Percentiles rank a stretch among this genome's conserved stretches.
Conservation (phyloP, 2,113 vertebrate species). For the Collichthys lucidus region DNA sequence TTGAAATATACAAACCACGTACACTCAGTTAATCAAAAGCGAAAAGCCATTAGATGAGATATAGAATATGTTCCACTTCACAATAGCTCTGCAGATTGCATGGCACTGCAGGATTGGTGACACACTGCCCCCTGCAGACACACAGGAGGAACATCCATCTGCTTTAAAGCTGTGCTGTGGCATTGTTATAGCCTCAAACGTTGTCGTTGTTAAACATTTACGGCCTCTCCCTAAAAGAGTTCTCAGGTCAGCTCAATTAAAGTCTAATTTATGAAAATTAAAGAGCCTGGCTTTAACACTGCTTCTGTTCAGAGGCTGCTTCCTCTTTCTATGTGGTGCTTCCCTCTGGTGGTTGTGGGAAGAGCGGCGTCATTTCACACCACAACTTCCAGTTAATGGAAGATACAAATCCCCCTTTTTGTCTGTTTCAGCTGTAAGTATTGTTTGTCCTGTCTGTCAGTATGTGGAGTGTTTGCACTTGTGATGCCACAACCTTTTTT, state of each 20-base stretch:
- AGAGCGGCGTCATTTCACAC: not conserved
- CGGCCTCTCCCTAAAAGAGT: not conserved
- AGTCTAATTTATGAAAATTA: conserved; percentile 32
- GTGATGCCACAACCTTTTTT: no score
- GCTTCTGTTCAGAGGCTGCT: not conserved
- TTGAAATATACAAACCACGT: conserved; percentile 65
- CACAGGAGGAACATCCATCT: not conserved
- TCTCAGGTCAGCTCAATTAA: conserved; percentile 22
- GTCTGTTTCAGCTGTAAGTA: no score
- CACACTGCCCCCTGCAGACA: conserved; percentile 75
- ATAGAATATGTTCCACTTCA: conserved; percentile 60
- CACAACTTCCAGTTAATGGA: not conserved
- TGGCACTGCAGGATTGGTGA: conserved; percentile 17
- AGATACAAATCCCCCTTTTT: not conserved
- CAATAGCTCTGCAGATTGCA: conserved; percentile 36
- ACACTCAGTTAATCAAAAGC: conserved; percentile 68
- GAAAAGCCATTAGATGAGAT: conserved; percentile 69
- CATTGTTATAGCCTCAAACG: not conserved
- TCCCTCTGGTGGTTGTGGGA: conserved; percentile 69
- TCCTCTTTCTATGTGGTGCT: conserved; percentile 41
- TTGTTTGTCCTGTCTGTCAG: no score
- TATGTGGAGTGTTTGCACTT: no score
- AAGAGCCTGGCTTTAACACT: not conserved
- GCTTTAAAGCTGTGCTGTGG: not conserved
- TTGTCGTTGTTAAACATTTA: conserved; percentile 19